Base-by-base conservation (phyloP, 2,113 vertebrate genomes). In the Callaeas wilsoni region DNA sequence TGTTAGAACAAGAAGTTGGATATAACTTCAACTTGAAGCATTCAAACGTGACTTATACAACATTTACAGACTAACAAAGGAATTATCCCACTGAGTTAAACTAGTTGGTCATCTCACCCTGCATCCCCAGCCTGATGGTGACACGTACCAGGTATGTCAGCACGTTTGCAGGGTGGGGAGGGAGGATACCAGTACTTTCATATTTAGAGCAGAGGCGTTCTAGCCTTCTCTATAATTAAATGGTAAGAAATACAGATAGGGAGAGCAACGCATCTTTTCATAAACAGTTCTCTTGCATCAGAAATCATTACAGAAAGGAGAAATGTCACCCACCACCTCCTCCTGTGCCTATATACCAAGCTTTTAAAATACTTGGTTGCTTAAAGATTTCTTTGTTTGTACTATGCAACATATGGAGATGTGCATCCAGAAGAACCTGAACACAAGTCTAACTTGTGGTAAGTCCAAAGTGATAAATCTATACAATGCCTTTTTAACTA, bases 211-310 rank as follows among this genome's bases (percentile, higher is more conserved):
- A 81, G 46, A 84, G 23, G 46, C 75, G 13, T 84, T 82, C 15
- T 8, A 56, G 26, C 25, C 68, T 80, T 92, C 67, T 92, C 82
- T 96, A 6, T 92, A 92, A 92, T 94, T 91, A 95, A 83, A 47
- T 64, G 42, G 91, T 37, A 57, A 53, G 84, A 95, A 35, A 41
- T 21, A 83, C 15, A 60, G 71, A 73, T 21, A 82, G 62, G 27
- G 12, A 93, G 55, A 87, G 44, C 21, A 84, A 67, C 16, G 19
- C 16, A 41, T 71, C 49, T 85, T 90, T 47, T 46, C 59, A 73
- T 49, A 63, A 78, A 88, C 15, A 75, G 22, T 62, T 77, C 44
- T 77, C 90, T 90, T 94, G 56, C 89, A 89, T 64, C 68, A 92
- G 59, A 90, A 84, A 81, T 70, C 50, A 86, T 44, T 70, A 47